Percentiles rank a stretch among this genome's conserved stretches.
phyloP scores from a whole-genome alignment of 2,888 invertebrate species.

The Trissoscelio sp. region DNA sequence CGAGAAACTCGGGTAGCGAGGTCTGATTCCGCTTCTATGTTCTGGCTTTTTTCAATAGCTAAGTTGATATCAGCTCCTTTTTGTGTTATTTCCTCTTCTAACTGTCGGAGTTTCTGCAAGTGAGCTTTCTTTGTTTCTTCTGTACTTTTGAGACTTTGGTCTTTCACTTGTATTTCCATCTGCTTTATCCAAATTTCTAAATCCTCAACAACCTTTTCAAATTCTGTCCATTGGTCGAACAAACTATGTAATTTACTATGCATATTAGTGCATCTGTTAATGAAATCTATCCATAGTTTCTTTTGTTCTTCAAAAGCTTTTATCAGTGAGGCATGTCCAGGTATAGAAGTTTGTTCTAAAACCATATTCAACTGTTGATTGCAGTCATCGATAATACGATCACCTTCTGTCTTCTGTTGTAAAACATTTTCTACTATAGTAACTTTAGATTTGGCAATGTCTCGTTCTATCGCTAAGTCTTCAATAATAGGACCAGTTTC shows the following conservation, averaged over 20 bases:
- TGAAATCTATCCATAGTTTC: slow-evolving; percentile 90
- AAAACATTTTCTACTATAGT: slow-evolving; percentile 90
- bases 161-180: slow-evolving; percentile 93
- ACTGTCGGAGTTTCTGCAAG: slow-evolving; percentile 89
- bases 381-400: slow-evolving; percentile 88
- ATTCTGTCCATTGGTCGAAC: slow-evolving; percentile 92
- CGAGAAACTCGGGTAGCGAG: slow-evolving; percentile 90
- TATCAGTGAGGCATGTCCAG: slow-evolving; percentile 88
- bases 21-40: slow-evolving; percentile 90
- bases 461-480: slow-evolving; percentile 91
- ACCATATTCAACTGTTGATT: slow-evolving; percentile 89
- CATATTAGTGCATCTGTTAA: slow-evolving; percentile 88
- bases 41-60: slow-evolving; percentile 88
- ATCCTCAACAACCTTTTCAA: slow-evolving; percentile 90
- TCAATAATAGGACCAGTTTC: slow-evolving; percentile 90
- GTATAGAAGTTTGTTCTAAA: slow-evolving; percentile 90
- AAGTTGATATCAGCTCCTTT: slow-evolving; percentile 88
- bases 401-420: slow-evolving; percentile 89
- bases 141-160: slow-evolving; percentile 94
- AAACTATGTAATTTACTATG: slow-evolving; percentile 90
- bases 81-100: slow-evolving; percentile 88
- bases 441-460: slow-evolving; percentile 90
- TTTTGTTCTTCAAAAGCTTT: slow-evolving; percentile 90
- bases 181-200: slow-evolving; percentile 93
- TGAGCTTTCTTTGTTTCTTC: slow-evolving; percentile 92